Evolutionary conservation across 2,888 invertebrate genomes (phyloP).

Genomic region (Cantharis lateralis): DNA sequence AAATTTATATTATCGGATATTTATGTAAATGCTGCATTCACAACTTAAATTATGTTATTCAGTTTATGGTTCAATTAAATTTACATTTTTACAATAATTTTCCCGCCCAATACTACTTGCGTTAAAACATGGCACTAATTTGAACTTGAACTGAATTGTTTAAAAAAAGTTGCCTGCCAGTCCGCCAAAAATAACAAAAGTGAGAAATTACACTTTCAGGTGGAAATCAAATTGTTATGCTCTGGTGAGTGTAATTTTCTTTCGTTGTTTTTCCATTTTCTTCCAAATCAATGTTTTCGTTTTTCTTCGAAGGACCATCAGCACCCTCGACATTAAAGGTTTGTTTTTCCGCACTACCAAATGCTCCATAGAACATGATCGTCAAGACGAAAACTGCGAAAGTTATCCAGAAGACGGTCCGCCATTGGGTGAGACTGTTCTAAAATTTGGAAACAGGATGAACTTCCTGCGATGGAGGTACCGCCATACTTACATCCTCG

Average conservation of each 20-base stretch:
- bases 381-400: conserved; percentile 69
- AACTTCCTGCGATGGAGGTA: not conserved
- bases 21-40: too few species aligned
- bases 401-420: conserved; percentile 80
- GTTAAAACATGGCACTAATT: not conserved
- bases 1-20: not conserved
- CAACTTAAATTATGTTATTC: too few species aligned
- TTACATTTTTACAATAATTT: not conserved
- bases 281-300: not conserved
- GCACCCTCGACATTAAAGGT: conserved; percentile 70
- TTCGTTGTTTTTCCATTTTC: not conserved
- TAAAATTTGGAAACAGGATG: conserved; percentile 48
- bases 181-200: not conserved
- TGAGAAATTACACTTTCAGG: not conserved
- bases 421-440: conserved; percentile 73
- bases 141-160: not conserved
- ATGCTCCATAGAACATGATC: conserved; percentile 70
- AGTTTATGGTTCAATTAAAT: too few species aligned
- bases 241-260: not conserved
- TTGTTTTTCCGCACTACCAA: conserved; percentile 75
- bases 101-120: not conserved
- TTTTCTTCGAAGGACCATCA: not conserved
- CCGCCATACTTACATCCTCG: conserved; percentile 58
- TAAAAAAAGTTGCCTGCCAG: not conserved
- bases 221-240: not conserved